Conservation (phyloP, 2,797 vertebrate species). For the Eidolon dupreanum region DNA sequence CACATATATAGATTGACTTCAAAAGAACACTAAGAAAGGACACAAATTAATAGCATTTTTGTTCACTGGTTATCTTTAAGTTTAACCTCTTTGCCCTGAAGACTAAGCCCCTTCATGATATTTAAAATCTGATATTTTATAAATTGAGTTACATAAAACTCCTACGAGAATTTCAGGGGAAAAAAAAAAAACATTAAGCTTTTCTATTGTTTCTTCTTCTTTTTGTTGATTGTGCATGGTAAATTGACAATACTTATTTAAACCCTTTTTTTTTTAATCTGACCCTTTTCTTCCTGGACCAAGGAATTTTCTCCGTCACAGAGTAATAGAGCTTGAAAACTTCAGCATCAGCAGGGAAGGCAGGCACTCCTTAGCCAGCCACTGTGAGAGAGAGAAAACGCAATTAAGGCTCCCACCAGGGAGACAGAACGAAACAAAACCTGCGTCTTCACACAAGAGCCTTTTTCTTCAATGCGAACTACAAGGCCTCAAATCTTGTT, state of each 20-base stretch:
- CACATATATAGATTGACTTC: conserved; percentile 71
- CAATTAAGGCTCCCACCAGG: conserved; percentile 93
- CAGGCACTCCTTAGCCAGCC: conserved; percentile 87
- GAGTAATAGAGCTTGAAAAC: conserved; percentile 90
- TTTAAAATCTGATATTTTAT: conserved; percentile 77
- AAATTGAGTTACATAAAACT: conserved; percentile 78
- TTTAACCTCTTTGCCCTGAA: conserved; percentile 74
- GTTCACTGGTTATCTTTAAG: conserved; percentile 77
- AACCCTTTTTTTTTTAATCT: conserved; percentile 78
- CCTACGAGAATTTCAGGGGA: conserved; percentile 62
- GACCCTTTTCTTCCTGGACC: conserved; percentile 85
- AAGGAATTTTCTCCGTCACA: conserved; percentile 88
- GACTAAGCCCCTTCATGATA: conserved; percentile 74
- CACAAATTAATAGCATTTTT: conserved; percentile 73
- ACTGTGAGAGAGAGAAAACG: conserved; percentile 91
- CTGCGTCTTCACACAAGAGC: conserved; percentile 89
- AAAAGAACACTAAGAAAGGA: conserved; percentile 76
- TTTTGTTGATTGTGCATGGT: conserved; percentile 82
- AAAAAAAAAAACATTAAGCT: conserved; percentile 57
- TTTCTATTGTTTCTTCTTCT: conserved; percentile 79
- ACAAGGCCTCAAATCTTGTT: conserved; percentile 88
- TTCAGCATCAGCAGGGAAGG: conserved; percentile 90
- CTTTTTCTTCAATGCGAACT: conserved; percentile 87
- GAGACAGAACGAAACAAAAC: conserved; percentile 89
- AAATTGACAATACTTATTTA: conserved; percentile 85